Evolutionary conservation across 1,140 invertebrate species (phyloP), one percentile per base, ranked within the genome.

Genomic region (Olivierus martensii): DNA sequence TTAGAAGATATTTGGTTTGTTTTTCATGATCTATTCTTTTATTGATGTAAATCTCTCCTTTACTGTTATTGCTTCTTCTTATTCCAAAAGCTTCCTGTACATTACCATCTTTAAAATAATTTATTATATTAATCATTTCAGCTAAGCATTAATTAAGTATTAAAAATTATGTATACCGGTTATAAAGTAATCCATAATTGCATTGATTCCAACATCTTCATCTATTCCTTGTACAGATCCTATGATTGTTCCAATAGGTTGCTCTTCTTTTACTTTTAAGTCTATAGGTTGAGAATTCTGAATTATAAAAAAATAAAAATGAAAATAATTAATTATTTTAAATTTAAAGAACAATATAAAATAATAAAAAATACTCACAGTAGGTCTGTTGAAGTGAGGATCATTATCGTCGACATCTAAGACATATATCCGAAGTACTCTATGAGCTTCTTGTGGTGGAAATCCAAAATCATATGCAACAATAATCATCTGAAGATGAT

Each of bases 181-280:
- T 60, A 97, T 82, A 3, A 91, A 75, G 65, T 94, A 96, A 65
- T 84, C 90, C 6, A 96, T 83, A 51, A 82, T 77, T 0, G 92
- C 90, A 71, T 96, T 92, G 19, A 80, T 79, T n/a, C 92, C 92
- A 17, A 78, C 76, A 67, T 97, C 92, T 64, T 85, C 80, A 67
- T 97, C 93, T 2, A 83, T 85, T 1, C 92, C 92, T 68, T 84
- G 80, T 35, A 98, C 81, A 18, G 77, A 74, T 10, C 91, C 92
- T 28, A 97, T 80, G 19, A 79, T 79, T 3, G 84, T 85, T 11
- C 89, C 90, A 10, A 92, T 77, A 51, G 83, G 79, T 39, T 75
- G 68, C 63, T 86, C 83, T 66, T 87, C 84, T 17, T 75, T 66
- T 0, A 82, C 68, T 0, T 65, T 67, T 53, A 86, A 69, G 28